Evolutionary conservation across 2,113 vertebrate genomes (phyloP).

Genomic region (Dipodomys ordii): DNA sequence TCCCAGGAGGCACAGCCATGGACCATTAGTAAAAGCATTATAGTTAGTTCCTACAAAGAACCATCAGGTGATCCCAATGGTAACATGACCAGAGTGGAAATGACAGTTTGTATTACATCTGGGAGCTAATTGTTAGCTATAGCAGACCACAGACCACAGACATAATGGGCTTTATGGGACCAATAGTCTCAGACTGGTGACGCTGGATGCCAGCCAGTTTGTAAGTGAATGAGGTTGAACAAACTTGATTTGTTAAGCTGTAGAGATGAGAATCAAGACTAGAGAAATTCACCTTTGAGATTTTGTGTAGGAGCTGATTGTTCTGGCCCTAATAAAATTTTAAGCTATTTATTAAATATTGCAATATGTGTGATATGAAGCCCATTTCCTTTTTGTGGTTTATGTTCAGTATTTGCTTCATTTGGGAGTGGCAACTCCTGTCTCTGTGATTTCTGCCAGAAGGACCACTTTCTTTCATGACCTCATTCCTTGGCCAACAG

Average conservation of each 20-base stretch:
- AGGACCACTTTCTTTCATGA: background rate
- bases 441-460: background rate
- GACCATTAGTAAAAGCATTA: constrained; percentile 58
- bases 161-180: constrained; percentile 43
- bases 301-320: background rate
- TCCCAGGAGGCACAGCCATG: constrained; percentile 15
- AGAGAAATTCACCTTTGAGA: constrained; percentile 8
- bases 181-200: constrained; percentile 12
- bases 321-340: constrained; percentile 8
- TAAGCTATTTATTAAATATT: background rate
- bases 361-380: background rate
- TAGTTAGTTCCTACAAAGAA: constrained; percentile 55
- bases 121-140: constrained; percentile 43
- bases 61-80: constrained; percentile 36
- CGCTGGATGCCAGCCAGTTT: constrained; percentile 16
- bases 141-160: constrained; percentile 46
- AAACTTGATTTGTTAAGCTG: constrained; percentile 56
- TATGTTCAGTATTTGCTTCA: background rate
- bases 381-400: background rate
- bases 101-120: constrained; percentile 10
- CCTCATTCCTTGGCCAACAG: background rate
- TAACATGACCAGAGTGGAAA: constrained; percentile 52
- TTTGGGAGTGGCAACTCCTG: background rate
- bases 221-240: constrained; percentile 43
- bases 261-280: background rate